Base-by-base conservation (phyloP, 2,888 invertebrate species). In the Metalampra italica region DNA sequence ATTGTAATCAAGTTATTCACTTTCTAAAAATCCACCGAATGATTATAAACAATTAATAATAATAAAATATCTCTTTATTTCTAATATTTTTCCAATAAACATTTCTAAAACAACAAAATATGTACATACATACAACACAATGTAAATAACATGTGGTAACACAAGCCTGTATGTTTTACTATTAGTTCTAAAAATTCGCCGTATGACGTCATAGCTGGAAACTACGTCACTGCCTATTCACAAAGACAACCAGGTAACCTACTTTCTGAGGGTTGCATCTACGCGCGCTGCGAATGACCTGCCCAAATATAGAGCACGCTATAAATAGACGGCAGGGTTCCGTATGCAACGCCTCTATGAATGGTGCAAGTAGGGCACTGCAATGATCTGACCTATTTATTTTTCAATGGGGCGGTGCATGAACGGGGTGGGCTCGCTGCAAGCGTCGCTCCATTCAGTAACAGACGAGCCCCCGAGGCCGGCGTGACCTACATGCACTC, bases 351-450 rank as follows among this genome's bases (percentile, higher is more conserved):
- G 71, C 68, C 59, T 62, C 66, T 66, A 71, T 83, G 83, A 85
- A 83, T 86, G 84, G 83, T 77, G 78, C 78, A 79, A 69, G 66
- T 63, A 64, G 71, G 68, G 62, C 84, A 83, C 83, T 87, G 88
- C 87, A 87, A 82, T 83, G 77, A 83, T 83, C 76, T 86, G 88
- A 89, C 89, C 89, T 85, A 89, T 82, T 77, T 89, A 84, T 87
- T 85, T 84, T 86, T 88, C 83, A 88, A 89, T 88, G 88, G 82
- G 68, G 71, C 70, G 78, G 63, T 74, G 81, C 78, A 86, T 86
- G 87, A 85, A 87, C 86, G 85, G 81, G 83, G 78, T 68, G 75
- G 76, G 72, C 75, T 78, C 84, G 72, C 73, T 76, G 71, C 82
- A 76, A 79, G 72, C 66, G 71, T 75, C 68, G 66, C 69, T 80